A percentile compares a stretch with the other conserved stretches of the same genome.
These are phyloP conservation scores for Sarcophaga carnaria DNA, from an alignment of 2,888 invertebrate genomes.

Conservation along the genomic window DNA sequence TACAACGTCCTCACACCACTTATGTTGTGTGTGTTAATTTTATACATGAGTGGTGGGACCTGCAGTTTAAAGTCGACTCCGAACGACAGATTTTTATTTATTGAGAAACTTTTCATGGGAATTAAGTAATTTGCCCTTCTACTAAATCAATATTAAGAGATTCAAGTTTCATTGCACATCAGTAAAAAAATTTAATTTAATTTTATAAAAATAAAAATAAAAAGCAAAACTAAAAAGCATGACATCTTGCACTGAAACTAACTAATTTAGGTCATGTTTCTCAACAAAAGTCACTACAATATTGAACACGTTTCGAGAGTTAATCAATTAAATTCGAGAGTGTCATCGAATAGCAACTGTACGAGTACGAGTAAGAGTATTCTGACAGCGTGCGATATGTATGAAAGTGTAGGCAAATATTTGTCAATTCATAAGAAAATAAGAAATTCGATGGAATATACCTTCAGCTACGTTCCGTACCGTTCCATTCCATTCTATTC, in stretches of 20 bases:
- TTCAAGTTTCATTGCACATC: background rate
- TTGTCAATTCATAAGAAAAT: background rate
- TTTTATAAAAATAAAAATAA: background rate
- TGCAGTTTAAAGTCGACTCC: too few species aligned
- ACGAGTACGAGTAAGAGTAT: background rate
- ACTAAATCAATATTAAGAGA: too few species aligned
- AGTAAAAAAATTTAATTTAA: background rate
- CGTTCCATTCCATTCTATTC: too few species aligned
- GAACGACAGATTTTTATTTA: too few species aligned
- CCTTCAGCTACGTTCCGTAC: too few species aligned
- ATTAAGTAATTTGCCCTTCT: too few species aligned
- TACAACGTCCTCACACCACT: too few species aligned
- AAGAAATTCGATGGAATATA: background rate
- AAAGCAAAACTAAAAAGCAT: background rate
- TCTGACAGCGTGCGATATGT: background rate
- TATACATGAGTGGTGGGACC: too few species aligned
- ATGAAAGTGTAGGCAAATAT: background rate
- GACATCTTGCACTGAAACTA: background rate
- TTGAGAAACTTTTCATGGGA: too few species aligned
- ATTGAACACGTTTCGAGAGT: background rate
- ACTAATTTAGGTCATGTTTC: background rate
- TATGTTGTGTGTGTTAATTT: too few species aligned
- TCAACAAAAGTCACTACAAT: background rate
- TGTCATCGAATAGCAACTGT: background rate
- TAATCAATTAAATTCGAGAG: background rate